Evolutionary conservation across 2,888 invertebrate species (phyloP), one percentile per base, ranked within the genome.

Genomic region (Exephanes ischioxanthus): DNA sequence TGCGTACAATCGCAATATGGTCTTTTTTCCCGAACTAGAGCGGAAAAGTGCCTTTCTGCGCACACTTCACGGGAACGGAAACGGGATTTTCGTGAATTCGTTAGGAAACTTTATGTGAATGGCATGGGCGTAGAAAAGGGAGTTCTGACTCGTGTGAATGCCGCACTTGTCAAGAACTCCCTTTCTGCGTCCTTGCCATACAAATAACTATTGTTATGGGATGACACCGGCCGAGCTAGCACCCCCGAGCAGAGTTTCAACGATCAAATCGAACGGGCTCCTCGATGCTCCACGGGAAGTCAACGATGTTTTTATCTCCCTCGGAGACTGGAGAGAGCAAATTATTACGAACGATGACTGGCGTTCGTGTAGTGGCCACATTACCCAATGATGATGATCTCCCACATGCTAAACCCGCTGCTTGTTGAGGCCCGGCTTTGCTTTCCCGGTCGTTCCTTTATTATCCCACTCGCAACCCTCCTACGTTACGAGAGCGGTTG

Each of bases 321-420:
- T 76, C 48, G 37, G 61, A 30, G 51, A 63, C 53, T n/a, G 53
- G 80, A 76, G 83, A 75, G 77, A 77, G 48, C 30, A 78, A 81
- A 85, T 85, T 81, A 79, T 79, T 30, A 79, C 63, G 79, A 58
- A 71, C 72, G 61, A 61, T 61, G 75, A 26, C 26, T 41, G 37
- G 67, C 41, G 16, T 19, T 45, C 11, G 41, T 22, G 37, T 48
- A 55, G 14, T 61, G 63, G 78, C 70, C 80, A 73, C 73, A 85
- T 88, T 88, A 87, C 84, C 77, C 88, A 86, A 87, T 86, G 83
- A 87, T 79, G 82, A 78, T 86, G 55, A 79, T 85, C 67, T 80
- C 83, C 66, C 83, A 80, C 83, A 85, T 82, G 81, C 72, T 73
- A 30, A 63, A 33, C 30, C 70, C n/a, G 48, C 26, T 37, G 22